Evolutionary conservation across 2,888 invertebrate species (phyloP).

Genomic region (Tethea ocularis): DNA sequence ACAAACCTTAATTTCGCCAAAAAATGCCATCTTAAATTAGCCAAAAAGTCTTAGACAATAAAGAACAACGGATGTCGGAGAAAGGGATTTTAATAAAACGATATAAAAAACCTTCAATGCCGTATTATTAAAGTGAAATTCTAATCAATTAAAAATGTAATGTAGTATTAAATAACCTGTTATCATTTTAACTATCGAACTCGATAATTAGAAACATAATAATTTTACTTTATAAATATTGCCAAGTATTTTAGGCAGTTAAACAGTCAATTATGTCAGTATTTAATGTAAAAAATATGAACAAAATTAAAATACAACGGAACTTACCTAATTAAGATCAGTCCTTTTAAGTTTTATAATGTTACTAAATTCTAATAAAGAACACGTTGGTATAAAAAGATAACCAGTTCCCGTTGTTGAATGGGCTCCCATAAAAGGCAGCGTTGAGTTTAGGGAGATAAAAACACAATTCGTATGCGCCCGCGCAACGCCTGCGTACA

Average conservation of each 20-base stretch:
- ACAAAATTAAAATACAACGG: neutral
- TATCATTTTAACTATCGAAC: too few species aligned
- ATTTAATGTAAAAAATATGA: neutral
- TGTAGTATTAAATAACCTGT: slow-evolving; percentile 17
- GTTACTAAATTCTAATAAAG: slow-evolving; percentile 15
- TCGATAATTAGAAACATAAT: too few species aligned
- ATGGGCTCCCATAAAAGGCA: slow-evolving; percentile 35
- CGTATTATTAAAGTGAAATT: slow-evolving; percentile 33
- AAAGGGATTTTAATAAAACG: slow-evolving; percentile 34
- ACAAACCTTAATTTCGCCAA: too few species aligned
- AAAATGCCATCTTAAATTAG: too few species aligned
- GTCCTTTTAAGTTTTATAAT: neutral
- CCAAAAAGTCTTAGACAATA: slow-evolving; percentile 39
- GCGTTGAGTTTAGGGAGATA: slow-evolving; percentile 19
- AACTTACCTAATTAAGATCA: neutral
- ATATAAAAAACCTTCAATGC: slow-evolving; percentile 19
- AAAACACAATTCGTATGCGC: slow-evolving; percentile 19
- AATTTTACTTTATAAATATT: neutral
- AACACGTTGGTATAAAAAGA: slow-evolving; percentile 28
- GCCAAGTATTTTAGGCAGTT: too few species aligned
- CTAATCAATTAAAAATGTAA: slow-evolving; percentile 19
- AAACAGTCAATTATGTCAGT: too few species aligned
- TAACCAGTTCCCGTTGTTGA: slow-evolving; percentile 44
- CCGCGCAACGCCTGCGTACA: neutral
- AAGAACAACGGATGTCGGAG: slow-evolving; percentile 22